Conservation (phyloP, 2,888 invertebrate species). For the Sinhomidia bicolor region DNA sequence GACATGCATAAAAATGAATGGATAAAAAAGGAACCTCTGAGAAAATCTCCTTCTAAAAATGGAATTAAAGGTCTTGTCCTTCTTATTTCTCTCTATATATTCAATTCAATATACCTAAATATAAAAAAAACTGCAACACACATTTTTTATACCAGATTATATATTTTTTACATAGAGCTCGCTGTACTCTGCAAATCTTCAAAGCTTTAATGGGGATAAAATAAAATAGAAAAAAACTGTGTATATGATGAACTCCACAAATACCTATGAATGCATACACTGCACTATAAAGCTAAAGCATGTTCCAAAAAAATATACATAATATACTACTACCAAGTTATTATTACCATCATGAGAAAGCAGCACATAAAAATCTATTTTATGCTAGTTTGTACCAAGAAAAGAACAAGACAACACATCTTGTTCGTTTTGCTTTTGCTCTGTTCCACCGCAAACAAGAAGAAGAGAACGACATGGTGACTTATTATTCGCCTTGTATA, state of each 20-base stretch:
- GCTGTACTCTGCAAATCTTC: background rate
- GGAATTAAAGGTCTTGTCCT: background rate
- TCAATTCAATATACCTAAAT: background rate
- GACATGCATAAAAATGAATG: background rate
- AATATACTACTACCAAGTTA: background rate
- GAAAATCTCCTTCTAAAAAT: background rate
- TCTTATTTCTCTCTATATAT: no score
- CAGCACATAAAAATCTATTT: conserved; percentile 6
- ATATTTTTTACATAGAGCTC: no score
- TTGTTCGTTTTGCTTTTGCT: background rate
- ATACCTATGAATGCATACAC: background rate
- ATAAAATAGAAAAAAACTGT: no score
- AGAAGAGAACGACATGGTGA: background rate
- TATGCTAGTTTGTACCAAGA: background rate
- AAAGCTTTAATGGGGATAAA: background rate
- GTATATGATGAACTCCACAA: no score
- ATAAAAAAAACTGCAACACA: no score
- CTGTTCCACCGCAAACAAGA: no score
- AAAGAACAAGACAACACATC: background rate
- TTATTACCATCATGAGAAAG: background rate
- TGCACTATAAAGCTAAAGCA: background rate
- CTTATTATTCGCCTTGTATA: no score
- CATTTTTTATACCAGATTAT: no score
- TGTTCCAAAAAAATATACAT: background rate
- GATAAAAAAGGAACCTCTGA: background rate